Evolutionary conservation across 2,888 invertebrate genomes (phyloP).

Genomic region (Zeuzera pyrina): DNA sequence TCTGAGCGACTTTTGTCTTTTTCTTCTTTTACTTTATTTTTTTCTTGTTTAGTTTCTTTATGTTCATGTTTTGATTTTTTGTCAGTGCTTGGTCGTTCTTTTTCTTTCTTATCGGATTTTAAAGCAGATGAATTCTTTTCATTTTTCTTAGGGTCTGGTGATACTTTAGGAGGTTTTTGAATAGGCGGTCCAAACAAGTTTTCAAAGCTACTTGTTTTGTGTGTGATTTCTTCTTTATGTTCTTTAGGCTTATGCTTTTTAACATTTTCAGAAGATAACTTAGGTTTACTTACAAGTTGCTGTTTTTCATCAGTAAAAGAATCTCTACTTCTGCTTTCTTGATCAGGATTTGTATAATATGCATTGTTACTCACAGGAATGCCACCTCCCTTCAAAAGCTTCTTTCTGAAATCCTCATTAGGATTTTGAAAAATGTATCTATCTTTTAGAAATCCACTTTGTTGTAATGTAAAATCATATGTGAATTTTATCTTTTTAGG

Average conservation of each 20-base stretch:
- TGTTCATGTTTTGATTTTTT: slow-evolving; percentile 65
- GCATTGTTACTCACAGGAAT: slow-evolving; percentile 61
- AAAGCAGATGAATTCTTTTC: slow-evolving; percentile 37
- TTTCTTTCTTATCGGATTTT: slow-evolving; percentile 72
- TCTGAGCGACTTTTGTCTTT: slow-evolving; percentile 61
- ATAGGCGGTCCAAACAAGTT: slow-evolving; percentile 89
- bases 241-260: slow-evolving; percentile 76
- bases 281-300: slow-evolving; percentile 81
- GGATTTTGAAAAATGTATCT: slow-evolving; percentile 89
- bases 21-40: slow-evolving; percentile 61
- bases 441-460: slow-evolving; percentile 83
- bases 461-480: slow-evolving; percentile 90
- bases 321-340: slow-evolving; percentile 72
- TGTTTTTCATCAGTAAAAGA: slow-evolving; percentile 71
- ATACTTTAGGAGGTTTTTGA: slow-evolving; percentile 80
- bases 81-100: slow-evolving; percentile 58
- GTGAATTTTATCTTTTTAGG: slow-evolving; percentile 87
- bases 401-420: slow-evolving; percentile 90
- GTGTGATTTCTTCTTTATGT: slow-evolving; percentile 68
- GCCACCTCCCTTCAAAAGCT: slow-evolving; percentile 90
- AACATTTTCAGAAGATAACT: slow-evolving; percentile 71
- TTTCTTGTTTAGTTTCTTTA: slow-evolving; percentile 58
- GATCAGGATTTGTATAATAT: slow-evolving; percentile 63
- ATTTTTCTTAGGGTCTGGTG: slow-evolving; percentile 76
- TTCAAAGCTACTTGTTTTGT: slow-evolving; percentile 78